These are phyloP conservation scores for Styela clava DNA, from an alignment of 23 tunicate species.

Conservation along the genomic window DNA sequence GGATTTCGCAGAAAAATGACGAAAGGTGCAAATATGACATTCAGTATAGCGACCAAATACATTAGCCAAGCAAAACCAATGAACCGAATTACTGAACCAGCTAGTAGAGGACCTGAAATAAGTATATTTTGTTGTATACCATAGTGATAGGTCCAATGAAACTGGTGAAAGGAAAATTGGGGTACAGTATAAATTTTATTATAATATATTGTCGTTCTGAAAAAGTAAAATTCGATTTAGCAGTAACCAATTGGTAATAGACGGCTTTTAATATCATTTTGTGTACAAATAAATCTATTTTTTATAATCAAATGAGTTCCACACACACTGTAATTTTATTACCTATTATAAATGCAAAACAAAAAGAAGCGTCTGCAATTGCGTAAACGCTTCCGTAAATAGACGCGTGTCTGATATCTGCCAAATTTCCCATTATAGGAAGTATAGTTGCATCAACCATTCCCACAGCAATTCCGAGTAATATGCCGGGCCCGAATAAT, in stretches of 20 bases:
- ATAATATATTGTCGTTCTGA: too few relatives aligned
- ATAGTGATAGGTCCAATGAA: neutral
- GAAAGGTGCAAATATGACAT: slow-evolving; percentile 48
- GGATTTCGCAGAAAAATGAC: slow-evolving; percentile 60
- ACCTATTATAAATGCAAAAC: slow-evolving; percentile 73
- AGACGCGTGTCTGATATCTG: slow-evolving; percentile 64
- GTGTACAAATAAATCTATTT: too few relatives aligned
- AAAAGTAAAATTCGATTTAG: too few relatives aligned
- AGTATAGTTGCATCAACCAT: slow-evolving; percentile 54
- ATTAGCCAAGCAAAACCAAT: slow-evolving; percentile 80
- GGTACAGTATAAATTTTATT: too few relatives aligned
- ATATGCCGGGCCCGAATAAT: slow-evolving; percentile 45
- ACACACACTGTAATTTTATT: too few relatives aligned
- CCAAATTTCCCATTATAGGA: slow-evolving; percentile 73
- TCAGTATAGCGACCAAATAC: slow-evolving; percentile 43
- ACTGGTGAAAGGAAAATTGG: neutral
- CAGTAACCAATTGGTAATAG: too few relatives aligned
- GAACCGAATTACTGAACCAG: slow-evolving; percentile 39
- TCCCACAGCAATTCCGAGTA: slow-evolving; percentile 53
- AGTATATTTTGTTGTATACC: neutral
- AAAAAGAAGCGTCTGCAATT: slow-evolving; percentile 73
- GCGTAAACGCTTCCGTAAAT: slow-evolving; percentile 92
- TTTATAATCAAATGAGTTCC: too few relatives aligned
- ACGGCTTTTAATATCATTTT: too few relatives aligned
- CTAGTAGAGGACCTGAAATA: slow-evolving; percentile 74